These are phyloP conservation scores for Tamandua tetradactyla DNA, from an alignment of 2,797 vertebrate genomes.

Conservation along the genomic window DNA sequence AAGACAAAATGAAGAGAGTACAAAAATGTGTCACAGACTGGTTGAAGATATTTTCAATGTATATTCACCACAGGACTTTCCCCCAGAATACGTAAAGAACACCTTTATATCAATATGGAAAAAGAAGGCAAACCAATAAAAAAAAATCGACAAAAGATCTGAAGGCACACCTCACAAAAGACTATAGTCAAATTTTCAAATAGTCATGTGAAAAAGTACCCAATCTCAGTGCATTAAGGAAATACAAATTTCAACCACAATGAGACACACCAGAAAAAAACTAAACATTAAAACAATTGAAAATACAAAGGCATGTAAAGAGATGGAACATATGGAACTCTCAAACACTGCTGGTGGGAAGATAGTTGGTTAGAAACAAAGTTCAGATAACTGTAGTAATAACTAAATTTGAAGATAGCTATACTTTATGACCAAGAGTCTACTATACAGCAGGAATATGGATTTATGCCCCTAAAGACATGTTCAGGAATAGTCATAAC, in stretches of 20 bases:
- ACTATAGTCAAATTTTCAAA: neutral
- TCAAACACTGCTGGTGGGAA: too few relatives aligned
- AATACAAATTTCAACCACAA: neutral
- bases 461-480: neutral
- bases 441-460: neutral
- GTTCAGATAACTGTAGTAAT: neutral
- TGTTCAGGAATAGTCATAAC: neutral
- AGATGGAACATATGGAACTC: neutral
- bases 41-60: neutral
- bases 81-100: neutral
- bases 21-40: neutral
- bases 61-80: neutral
- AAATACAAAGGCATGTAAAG: neutral
- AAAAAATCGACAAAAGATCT: neutral
- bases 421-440: neutral
- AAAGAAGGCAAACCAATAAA: neutral
- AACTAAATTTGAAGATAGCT: neutral
- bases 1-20: neutral
- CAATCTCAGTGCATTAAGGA: neutral
- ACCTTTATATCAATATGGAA: neutral
- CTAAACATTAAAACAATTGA: neutral
- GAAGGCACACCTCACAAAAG: neutral
- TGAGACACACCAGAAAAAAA: neutral
- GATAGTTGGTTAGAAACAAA: neutral
- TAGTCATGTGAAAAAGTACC: neutral